These are phyloP conservation scores for Acipenser transmontanus DNA, from an alignment of 2,797 vertebrate genomes.

Conservation along the genomic window DNA sequence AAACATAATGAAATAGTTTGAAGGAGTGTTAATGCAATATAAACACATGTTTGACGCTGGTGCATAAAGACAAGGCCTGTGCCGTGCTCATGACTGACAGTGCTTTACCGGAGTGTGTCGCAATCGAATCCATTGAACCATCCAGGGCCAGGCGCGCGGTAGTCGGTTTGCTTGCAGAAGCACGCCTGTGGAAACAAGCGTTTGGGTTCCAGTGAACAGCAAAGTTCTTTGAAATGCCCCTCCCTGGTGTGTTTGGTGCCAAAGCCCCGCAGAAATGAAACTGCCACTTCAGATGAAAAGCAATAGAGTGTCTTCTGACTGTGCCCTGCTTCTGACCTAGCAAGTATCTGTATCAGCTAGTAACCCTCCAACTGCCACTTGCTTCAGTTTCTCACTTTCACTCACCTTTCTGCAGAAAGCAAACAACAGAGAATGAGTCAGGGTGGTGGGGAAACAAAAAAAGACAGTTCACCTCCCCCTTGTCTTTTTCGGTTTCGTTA, in stretches of 20 bases:
- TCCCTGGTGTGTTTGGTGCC: not conserved
- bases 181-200: not conserved
- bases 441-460: conserved; percentile 57
- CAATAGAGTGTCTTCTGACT: too few species aligned
- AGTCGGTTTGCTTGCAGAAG: too few species aligned
- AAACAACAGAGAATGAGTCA: conserved; percentile 59
- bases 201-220: not conserved
- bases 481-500: conserved; percentile 66
- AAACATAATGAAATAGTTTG: too few species aligned
- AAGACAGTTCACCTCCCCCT: conserved; percentile 47
- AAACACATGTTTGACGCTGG: too few species aligned
- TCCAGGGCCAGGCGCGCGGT: too few species aligned
- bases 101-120: too few species aligned
- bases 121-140: too few species aligned
- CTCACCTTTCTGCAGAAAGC: conserved; percentile 2
- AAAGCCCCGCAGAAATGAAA: not conserved
- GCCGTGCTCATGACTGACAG: too few species aligned
- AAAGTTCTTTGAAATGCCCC: not conserved
- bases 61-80: too few species aligned
- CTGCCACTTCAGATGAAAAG: too few species aligned
- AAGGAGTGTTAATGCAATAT: too few species aligned
- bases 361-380: conserved; percentile 14
- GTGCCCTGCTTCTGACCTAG: too few species aligned
- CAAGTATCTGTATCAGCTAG: conserved; percentile 7
- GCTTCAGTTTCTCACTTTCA: conserved; percentile 18